Percentiles rank a stretch among this genome's conserved stretches.
These are phyloP conservation scores for Ooceraea biroi DNA, from an alignment of 1,140 invertebrate species.

Conservation along the genomic window DNA sequence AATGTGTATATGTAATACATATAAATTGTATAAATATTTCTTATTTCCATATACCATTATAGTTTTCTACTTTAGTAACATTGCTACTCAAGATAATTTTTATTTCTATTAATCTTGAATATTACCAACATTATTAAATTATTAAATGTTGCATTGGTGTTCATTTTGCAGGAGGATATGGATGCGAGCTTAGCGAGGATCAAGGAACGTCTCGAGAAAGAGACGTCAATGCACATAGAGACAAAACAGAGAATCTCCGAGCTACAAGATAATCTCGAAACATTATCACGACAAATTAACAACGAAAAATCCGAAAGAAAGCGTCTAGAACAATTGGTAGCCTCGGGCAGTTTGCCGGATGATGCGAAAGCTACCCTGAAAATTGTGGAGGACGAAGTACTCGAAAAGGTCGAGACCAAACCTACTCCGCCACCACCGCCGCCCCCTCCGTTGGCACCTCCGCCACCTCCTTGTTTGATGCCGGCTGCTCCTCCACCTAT, in stretches of 20 bases:
- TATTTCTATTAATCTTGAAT: neutral
- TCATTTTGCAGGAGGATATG: slow-evolving; percentile 91
- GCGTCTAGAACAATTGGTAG: slow-evolving; percentile 94
- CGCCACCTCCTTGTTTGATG: slow-evolving; percentile 87
- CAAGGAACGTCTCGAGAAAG: slow-evolving; percentile 96
- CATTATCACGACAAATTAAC: slow-evolving; percentile 88
- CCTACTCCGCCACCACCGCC: slow-evolving; percentile 86
- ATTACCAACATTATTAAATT: neutral
- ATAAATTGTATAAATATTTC: too few relatives aligned
- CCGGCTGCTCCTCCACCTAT: slow-evolving; percentile 87
- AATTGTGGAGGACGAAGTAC: slow-evolving; percentile 85
- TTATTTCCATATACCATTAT: neutral
- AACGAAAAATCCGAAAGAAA: slow-evolving; percentile 93
- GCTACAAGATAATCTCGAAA: slow-evolving; percentile 87
- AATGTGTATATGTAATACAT: too few relatives aligned
- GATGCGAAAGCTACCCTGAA: slow-evolving; percentile 92
- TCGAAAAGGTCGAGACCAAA: slow-evolving; percentile 83
- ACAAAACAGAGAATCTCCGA: slow-evolving; percentile 93
- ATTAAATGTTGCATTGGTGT: neutral
- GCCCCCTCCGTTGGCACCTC: slow-evolving; percentile 88
- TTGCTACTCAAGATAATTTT: neutral
- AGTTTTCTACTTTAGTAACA: neutral
- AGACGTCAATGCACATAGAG: slow-evolving; percentile 95
- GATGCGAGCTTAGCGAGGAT: slow-evolving; percentile 93
- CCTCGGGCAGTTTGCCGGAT: slow-evolving; percentile 95